These are phyloP conservation scores for Lucilia cuprina DNA, from an alignment of 1,140 invertebrate genomes.

Conservation along the genomic window DNA sequence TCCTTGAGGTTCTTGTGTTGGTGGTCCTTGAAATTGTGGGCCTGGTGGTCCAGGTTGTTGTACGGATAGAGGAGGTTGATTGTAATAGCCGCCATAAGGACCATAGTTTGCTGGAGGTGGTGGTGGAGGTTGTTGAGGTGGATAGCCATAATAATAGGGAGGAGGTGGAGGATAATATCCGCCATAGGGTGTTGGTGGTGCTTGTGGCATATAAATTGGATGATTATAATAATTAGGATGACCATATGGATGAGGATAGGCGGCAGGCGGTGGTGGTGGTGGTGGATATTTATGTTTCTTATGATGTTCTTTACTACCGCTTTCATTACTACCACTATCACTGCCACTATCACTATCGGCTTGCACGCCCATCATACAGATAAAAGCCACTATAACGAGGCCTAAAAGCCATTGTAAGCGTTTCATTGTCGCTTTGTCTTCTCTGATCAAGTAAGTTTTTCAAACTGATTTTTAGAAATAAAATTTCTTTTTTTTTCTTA, in stretches of 20 bases:
- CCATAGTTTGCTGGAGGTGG: neutral
- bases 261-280: neutral
- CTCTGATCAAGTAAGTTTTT: neutral
- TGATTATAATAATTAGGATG: slow-evolving; percentile 12
- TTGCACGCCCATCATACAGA: neutral
- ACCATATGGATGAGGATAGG: too few relatives aligned
- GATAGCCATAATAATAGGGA: neutral
- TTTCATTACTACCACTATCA: slow-evolving; percentile 27
- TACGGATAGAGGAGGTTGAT: neutral
- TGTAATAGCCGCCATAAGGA: slow-evolving; percentile 35
- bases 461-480: neutral
- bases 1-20: slow-evolving; percentile 1
- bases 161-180: neutral
- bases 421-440: neutral
- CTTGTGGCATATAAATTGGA: slow-evolving; percentile 11
- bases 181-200: slow-evolving; percentile 15
- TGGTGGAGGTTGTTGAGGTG: neutral
- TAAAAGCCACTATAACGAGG: neutral
- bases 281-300: neutral
- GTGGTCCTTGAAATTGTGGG: neutral
- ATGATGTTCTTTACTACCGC: slow-evolving; percentile 19
- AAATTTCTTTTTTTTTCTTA: neutral
- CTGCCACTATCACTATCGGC: slow-evolving; percentile 6
- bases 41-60: neutral
- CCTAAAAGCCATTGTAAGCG: slow-evolving; percentile 4